A percentile compares a stretch with the other conserved stretches of the same genome.
Conservation (phyloP, 1,140 invertebrate genomes). For the Drosophila trapezifrons region DNA sequence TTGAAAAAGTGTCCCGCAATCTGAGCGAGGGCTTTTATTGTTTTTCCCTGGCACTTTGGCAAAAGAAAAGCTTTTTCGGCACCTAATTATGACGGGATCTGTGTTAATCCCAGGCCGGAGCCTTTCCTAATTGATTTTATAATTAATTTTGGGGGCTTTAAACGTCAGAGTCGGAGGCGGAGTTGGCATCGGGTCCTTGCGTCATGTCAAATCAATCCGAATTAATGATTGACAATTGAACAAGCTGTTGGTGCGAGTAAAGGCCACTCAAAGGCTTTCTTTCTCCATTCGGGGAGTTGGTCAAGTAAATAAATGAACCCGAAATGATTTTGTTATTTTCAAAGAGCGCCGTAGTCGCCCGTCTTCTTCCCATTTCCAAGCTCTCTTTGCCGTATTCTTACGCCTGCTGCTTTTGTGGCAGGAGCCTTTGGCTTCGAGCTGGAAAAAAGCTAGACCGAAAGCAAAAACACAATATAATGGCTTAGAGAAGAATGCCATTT, state of each 20-base stretch:
- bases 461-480: conserved; percentile 41
- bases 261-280: conserved; percentile 14
- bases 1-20: conserved; percentile 20
- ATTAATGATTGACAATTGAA: conserved; percentile 52
- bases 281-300: conserved; percentile 4
- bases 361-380: too few relatives aligned
- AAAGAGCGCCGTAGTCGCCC: conserved; percentile 4
- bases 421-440: conserved; percentile 12
- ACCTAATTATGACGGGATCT: conserved; percentile 78
- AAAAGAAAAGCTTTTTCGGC: conserved; percentile 57
- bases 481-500: conserved; percentile 52
- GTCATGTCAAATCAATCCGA: conserved; percentile 29
- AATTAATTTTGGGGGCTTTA: conserved; percentile 73
- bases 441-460: conserved; percentile 12
- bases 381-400: neutral
- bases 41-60: conserved; percentile 20
- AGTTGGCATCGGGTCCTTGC: conserved; percentile 9
- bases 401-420: conserved; percentile 30
- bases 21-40: conserved; percentile 49
- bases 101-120: conserved; percentile 57
- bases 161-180: conserved; percentile 3
- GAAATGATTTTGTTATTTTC: conserved; percentile 43
- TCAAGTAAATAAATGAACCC: conserved; percentile 45
- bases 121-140: conserved; percentile 71
- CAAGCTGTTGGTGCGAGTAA: conserved; percentile 10